phyloP scores from a whole-genome alignment of 2,113 vertebrate species.

The Nettapus auritus region DNA sequence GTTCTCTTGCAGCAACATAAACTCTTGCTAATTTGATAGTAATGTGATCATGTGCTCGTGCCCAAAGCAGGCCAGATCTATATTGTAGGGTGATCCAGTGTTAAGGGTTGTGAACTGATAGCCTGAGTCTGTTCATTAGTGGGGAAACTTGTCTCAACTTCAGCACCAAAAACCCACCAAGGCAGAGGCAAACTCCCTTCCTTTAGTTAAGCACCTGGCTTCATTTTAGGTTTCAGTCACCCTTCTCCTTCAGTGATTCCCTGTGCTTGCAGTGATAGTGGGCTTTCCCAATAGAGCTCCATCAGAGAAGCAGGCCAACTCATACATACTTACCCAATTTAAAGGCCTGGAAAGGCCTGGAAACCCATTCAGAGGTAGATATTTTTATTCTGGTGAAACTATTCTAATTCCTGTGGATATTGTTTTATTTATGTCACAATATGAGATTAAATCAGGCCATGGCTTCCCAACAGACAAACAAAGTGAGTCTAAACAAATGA shows the following conservation, averaged over 20 bases:
- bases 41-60: not conserved
- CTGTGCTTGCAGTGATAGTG: not conserved
- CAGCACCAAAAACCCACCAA: not conserved
- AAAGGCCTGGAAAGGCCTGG: not conserved
- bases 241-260: not conserved
- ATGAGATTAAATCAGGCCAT: constrained; percentile 40
- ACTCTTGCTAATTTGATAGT: constrained; percentile 35
- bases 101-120: not conserved
- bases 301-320: constrained; percentile 3
- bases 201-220: not conserved
- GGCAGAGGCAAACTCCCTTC: not conserved
- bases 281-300: not conserved
- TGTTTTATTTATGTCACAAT: constrained; percentile 56
- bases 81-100: not conserved
- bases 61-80: not conserved
- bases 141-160: not conserved
- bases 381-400: constrained; percentile 37
- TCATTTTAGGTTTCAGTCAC: not conserved
- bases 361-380: constrained; percentile 15
- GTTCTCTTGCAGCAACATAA: not conserved
- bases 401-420: constrained; percentile 53
- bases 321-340: not conserved
- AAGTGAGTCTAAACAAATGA: constrained; percentile 24
- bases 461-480: constrained; percentile 47
- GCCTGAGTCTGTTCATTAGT: not conserved